phyloP scores from a whole-genome alignment of 2,888 invertebrate species.

The Taenaris catops region DNA sequence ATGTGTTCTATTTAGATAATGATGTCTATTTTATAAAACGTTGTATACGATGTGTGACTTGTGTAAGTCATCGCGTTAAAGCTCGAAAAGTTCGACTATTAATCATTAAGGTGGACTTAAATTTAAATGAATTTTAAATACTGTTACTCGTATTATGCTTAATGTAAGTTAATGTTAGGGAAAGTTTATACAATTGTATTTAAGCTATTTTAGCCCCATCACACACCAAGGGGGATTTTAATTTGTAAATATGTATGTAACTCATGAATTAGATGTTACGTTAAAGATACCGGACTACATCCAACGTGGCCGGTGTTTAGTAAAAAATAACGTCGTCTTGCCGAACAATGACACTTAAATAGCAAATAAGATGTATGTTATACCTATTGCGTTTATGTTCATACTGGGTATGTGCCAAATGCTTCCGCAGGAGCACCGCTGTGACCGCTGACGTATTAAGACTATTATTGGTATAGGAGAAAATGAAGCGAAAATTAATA shows the following conservation, averaged over 20 bases:
- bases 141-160: constrained; percentile 74
- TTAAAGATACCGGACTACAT: constrained; percentile 29
- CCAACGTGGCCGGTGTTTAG: constrained; percentile 29
- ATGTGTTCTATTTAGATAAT: constrained; percentile 58
- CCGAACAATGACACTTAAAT: constrained; percentile 32
- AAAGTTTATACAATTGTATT: constrained; percentile 68
- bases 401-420: constrained; percentile 74
- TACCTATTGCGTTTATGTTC: constrained; percentile 45
- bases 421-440: constrained; percentile 54
- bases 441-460: constrained; percentile 53
- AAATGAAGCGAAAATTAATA: constrained; percentile 50
- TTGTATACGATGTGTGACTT: constrained; percentile 78
- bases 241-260: constrained; percentile 55
- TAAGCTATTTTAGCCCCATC: constrained; percentile 65
- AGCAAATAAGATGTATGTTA: constrained; percentile 34
- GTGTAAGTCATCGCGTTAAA: constrained; percentile 60
- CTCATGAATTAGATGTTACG: constrained; percentile 40
- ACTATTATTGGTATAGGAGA: constrained; percentile 54
- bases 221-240: constrained; percentile 35
- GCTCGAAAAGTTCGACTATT: constrained; percentile 56
- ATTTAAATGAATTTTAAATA: constrained; percentile 71
- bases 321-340: constrained; percentile 35
- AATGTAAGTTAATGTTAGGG: constrained; percentile 69
- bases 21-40: constrained; percentile 72
- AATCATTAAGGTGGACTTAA: constrained; percentile 61